phyloP scores from a whole-genome alignment of 2,888 invertebrate genomes.

The Oligia latruncula region DNA sequence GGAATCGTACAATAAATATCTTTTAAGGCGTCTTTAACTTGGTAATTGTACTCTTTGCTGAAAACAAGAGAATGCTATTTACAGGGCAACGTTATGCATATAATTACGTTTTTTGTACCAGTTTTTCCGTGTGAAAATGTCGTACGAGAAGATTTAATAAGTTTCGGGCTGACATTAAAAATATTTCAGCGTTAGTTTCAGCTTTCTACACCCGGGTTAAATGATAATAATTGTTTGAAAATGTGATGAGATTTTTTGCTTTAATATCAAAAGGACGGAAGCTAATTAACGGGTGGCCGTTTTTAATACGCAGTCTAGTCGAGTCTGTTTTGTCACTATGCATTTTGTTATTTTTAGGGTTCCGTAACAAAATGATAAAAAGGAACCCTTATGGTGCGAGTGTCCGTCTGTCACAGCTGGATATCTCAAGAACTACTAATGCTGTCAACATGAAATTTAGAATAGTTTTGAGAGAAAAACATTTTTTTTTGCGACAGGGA shows the following conservation, averaged over 20 bases:
- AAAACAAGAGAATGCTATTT: slow-evolving; percentile 81
- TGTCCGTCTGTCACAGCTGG: too few relatives aligned
- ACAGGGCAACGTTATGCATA: slow-evolving; percentile 70
- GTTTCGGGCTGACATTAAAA: slow-evolving; percentile 59
- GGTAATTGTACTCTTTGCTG: slow-evolving; percentile 77
- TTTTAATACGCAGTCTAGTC: slow-evolving; percentile 20
- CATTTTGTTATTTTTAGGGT: background rate
- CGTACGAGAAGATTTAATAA: slow-evolving; percentile 65
- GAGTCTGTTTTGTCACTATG: background rate
- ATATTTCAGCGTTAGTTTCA: slow-evolving; percentile 59
- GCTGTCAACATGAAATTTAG: too few relatives aligned
- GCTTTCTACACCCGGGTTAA: slow-evolving; percentile 42
- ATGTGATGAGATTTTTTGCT: slow-evolving; percentile 51
- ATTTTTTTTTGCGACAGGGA: too few relatives aligned
- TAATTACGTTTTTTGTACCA: slow-evolving; percentile 58
- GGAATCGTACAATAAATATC: slow-evolving; percentile 81
- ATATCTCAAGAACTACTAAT: too few relatives aligned
- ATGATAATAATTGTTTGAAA: slow-evolving; percentile 62
- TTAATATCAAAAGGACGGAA: slow-evolving; percentile 23
- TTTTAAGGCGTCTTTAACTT: slow-evolving; percentile 76
- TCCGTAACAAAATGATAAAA: too few relatives aligned
- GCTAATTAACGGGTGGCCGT: slow-evolving; percentile 47
- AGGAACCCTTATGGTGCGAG: too few relatives aligned
- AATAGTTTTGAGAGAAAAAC: too few relatives aligned
- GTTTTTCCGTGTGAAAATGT: slow-evolving; percentile 51